These are phyloP conservation scores for Odontamblyopus rebecca DNA, from an alignment of 2,797 vertebrate species.

Conservation along the genomic window DNA sequence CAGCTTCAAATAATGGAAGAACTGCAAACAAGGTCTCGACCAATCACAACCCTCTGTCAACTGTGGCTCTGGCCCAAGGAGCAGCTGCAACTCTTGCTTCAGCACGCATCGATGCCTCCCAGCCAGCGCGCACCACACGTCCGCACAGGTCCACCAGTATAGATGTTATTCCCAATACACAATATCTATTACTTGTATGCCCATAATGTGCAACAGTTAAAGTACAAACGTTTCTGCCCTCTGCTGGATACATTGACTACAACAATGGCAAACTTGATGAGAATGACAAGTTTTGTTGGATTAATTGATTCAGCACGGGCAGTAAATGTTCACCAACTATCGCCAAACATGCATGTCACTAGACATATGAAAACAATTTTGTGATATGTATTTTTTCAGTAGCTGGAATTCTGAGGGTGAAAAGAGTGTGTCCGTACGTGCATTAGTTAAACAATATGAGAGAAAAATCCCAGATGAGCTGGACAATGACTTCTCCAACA, in stretches of 20 bases:
- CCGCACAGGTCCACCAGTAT: slow-evolving; percentile 69
- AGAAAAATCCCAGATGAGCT: slow-evolving; percentile 66
- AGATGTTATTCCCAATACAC: neutral
- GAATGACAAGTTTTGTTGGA: neutral
- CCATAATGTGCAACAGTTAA: neutral
- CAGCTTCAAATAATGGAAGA: slow-evolving; percentile 56
- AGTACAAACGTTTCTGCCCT: slow-evolving; percentile 42
- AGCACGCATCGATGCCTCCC: slow-evolving; percentile 84
- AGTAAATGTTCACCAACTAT: neutral
- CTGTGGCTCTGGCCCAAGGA: slow-evolving; percentile 88
- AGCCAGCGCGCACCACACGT: slow-evolving; percentile 77
- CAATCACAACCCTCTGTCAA: slow-evolving; percentile 84
- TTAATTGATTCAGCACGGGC: neutral
- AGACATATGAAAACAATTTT: neutral
- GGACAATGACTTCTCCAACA: slow-evolving; percentile 62
- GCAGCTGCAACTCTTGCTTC: slow-evolving; percentile 86
- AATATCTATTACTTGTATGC: neutral
- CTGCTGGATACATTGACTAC: slow-evolving; percentile 44
- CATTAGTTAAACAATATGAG: slow-evolving; percentile 94
- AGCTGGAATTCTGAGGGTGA: slow-evolving; percentile 80
- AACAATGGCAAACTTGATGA: neutral
- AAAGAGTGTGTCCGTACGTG: slow-evolving; percentile 88
- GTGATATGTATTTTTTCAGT: slow-evolving; percentile 29
- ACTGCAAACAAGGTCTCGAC: slow-evolving; percentile 39
- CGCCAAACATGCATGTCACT: neutral